A percentile compares a stretch with the other conserved stretches of the same genome.
These are phyloP conservation scores for Chloromyia formosa DNA, from an alignment of 2,888 invertebrate genomes.

Conservation along the genomic window DNA sequence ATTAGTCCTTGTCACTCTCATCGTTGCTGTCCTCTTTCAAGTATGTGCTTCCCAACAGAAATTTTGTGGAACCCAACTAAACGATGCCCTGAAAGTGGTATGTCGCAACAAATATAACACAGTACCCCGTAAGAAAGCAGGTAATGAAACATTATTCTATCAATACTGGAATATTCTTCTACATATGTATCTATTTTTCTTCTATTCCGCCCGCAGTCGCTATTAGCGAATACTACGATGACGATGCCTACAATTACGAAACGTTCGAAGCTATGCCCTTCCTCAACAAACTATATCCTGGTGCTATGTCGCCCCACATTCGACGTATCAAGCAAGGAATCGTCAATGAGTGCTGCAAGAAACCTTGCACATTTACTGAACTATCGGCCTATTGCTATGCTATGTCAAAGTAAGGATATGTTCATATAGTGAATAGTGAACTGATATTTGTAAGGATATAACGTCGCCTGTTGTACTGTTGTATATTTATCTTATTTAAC, in stretches of 20 bases:
- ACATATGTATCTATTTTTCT: not conserved
- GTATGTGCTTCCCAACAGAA: slow-evolving; percentile 9
- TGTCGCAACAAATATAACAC: slow-evolving; percentile 15
- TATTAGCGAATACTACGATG: slow-evolving; percentile 31
- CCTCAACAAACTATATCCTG: slow-evolving; percentile 11
- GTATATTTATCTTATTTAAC: too few relatives aligned
- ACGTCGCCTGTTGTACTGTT: too few relatives aligned
- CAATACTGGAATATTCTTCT: too few relatives aligned
- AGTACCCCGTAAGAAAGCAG: slow-evolving; percentile 11
- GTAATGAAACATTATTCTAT: too few relatives aligned
- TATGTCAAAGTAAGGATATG: not conserved
- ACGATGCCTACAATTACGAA: not conserved
- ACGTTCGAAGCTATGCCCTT: not conserved
- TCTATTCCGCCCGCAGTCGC: not conserved
- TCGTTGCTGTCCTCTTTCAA: not conserved
- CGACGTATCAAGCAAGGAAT: slow-evolving; percentile 26
- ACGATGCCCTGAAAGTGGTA: slow-evolving; percentile 14
- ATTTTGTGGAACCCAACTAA: slow-evolving; percentile 18
- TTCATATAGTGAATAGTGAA: not conserved
- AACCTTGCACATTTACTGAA: slow-evolving; percentile 9
- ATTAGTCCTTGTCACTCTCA: not conserved
- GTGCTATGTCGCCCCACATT: slow-evolving; percentile 19
- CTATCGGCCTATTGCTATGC: slow-evolving; percentile 11
- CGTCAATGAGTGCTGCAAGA: slow-evolving; percentile 28
- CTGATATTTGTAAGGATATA: not conserved